Evolutionary conservation across 1,140 invertebrate species (phyloP).

Genomic region (Myzus persicae): DNA sequence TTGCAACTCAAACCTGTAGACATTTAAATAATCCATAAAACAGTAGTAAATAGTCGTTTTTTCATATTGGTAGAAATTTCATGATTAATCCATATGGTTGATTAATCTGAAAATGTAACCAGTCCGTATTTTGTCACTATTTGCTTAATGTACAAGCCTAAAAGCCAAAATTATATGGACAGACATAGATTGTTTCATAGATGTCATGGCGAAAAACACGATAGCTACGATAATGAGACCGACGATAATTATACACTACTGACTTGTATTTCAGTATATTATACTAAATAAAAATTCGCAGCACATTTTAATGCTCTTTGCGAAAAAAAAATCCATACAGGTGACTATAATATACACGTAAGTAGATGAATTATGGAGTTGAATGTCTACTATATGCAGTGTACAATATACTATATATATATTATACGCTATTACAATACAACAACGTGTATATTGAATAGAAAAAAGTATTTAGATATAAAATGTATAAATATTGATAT

Average conservation of each 20-base stretch:
- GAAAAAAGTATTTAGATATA: not conserved
- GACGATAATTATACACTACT: not conserved
- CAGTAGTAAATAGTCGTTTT: not conserved
- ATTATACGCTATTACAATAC: no score
- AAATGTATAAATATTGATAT: not conserved
- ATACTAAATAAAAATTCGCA: not conserved
- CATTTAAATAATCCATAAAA: not conserved
- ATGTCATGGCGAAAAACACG: not conserved
- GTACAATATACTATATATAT: not conserved
- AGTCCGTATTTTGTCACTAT: not conserved
- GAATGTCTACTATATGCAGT: no score
- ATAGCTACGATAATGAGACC: not conserved
- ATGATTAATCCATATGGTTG: not conserved
- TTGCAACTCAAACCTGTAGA: not conserved
- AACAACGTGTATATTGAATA: no score
- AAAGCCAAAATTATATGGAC: constrained; percentile 10
- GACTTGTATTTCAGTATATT: not conserved
- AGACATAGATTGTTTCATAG: not conserved
- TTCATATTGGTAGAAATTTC: not conserved
- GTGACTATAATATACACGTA: not conserved
- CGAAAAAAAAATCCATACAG: not conserved
- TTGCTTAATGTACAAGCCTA: not conserved
- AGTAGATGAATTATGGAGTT: not conserved
- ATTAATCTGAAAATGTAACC: not conserved
- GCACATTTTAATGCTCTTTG: not conserved